A percentile compares a stretch with the other conserved stretches of the same genome.
Evolutionary conservation across 2,113 vertebrate species (phyloP).

Genomic region (Rousettus leschenaultii): DNA sequence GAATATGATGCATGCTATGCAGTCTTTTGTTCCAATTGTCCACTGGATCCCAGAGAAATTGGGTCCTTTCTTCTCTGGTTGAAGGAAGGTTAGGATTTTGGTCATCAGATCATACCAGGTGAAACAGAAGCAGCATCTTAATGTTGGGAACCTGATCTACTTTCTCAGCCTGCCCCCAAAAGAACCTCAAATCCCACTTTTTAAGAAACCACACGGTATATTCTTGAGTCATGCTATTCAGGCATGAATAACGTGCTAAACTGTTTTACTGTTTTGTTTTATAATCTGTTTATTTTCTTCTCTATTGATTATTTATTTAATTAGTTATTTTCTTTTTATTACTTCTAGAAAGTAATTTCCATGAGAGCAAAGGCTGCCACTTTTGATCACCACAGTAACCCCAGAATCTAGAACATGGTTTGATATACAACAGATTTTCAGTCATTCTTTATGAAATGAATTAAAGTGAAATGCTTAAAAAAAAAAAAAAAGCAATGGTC

Average conservation of each 20-base stretch:
- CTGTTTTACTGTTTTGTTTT: neutral
- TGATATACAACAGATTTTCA: neutral
- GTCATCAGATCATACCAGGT: neutral
- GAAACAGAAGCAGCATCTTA: neutral
- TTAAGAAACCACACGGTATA: neutral
- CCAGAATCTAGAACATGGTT: neutral
- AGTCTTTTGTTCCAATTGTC: neutral
- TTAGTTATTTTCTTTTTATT: neutral
- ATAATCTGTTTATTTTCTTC: neutral
- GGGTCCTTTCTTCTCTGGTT: neutral
- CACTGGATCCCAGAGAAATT: neutral
- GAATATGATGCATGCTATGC: neutral
- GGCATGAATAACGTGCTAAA: neutral
- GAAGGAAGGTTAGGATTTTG: neutral
- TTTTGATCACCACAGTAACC: neutral
- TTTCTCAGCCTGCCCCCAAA: neutral
- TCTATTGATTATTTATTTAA: neutral
- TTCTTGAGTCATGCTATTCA: neutral
- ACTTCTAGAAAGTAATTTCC: neutral
- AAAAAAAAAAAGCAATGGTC: neutral
- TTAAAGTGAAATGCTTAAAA: neutral
- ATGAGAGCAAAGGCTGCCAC: neutral
- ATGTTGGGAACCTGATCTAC: neutral
- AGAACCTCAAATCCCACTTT: neutral
- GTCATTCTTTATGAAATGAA: neutral